Base-by-base conservation (phyloP, 2,888 invertebrate genomes). In the Tholera decimalis region DNA sequence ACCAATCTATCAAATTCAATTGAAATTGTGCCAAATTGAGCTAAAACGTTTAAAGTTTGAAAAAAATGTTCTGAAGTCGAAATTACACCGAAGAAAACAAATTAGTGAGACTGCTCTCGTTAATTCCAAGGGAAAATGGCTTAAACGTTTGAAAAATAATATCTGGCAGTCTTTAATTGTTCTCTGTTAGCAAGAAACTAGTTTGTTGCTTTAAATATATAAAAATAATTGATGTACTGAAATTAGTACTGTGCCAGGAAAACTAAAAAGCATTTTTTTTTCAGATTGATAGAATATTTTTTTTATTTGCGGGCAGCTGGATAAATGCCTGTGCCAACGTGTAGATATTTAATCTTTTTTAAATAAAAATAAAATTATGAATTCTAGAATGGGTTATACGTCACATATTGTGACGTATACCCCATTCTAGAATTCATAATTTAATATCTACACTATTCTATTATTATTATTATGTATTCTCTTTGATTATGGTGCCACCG, bases 11-110 rank as follows among this genome's bases (percentile, higher is more conserved):
- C 33, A 46, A 39, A 33, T 2, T 33, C 63, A n/a, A 28, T 51
- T 72, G 67, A 72, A 72, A 41, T 39, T 28, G 51, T 67, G 67
- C 67, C 51, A 67, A 67, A 62, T 0, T 18, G 2, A 15, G 33
- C 9, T 2, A n/a, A 60, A 28, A 50, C 37, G 3, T 37, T 51
- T 11, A 26, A 46, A 71, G 15, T 15, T 30, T 15, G 9, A 28
- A 37, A 61, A 39, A 51, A 46, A 72, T 50, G 5, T 5, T 24
- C 15, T n/a, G 20, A 9, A 26, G 41, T 43, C 9, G 2, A 33
- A 44, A 41, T 51, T 26, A 22, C 13, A 18, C 7, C 13, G 7
- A 26, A 54, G 35, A 22, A 9, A 64, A 66, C 60, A 64, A 50
- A 43, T 63, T 37, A 18, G 26, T 15, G 9, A n/a, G 13, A 33